Evolutionary conservation across 2,797 vertebrate species (phyloP).

Genomic region (Eulemur albifrons): DNA sequence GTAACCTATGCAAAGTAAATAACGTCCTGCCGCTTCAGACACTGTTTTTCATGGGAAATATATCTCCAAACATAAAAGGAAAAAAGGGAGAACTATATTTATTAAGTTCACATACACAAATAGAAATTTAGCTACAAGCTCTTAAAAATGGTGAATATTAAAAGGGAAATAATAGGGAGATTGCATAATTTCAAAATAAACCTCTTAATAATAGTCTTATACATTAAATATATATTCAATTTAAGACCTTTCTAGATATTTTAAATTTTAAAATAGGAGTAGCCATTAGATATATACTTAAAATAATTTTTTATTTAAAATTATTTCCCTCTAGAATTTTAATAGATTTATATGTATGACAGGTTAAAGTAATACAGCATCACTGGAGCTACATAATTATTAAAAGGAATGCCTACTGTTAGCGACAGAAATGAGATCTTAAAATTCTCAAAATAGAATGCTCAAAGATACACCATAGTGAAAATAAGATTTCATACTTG

Average conservation of each 20-base stretch:
- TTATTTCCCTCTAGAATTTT: conserved; percentile 23
- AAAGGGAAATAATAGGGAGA: neutral
- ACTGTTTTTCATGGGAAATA: neutral
- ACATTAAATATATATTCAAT: neutral
- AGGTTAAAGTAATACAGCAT: conserved; percentile 23
- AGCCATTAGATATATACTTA: neutral
- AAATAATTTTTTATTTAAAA: conserved; percentile 13
- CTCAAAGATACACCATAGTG: neutral
- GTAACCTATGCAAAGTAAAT: conserved; percentile 6
- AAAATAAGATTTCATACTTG: conserved; percentile 18
- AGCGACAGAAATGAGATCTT: conserved; percentile 9
- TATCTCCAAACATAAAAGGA: neutral
- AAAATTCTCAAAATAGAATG: conserved; percentile 25
- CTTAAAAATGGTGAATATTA: neutral
- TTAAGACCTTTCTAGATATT: neutral
- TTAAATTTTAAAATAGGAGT: conserved; percentile 36
- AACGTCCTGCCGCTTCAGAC: neutral
- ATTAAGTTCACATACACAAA: neutral
- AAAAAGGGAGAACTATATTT: neutral
- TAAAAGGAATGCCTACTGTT: neutral
- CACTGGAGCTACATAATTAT: neutral
- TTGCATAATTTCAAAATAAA: conserved; percentile 4
- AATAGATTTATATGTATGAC: neutral
- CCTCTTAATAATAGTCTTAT: neutral
- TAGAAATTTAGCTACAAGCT: neutral